Conservation (phyloP, 1,140 invertebrate genomes). For the Zaprionus taronus region DNA sequence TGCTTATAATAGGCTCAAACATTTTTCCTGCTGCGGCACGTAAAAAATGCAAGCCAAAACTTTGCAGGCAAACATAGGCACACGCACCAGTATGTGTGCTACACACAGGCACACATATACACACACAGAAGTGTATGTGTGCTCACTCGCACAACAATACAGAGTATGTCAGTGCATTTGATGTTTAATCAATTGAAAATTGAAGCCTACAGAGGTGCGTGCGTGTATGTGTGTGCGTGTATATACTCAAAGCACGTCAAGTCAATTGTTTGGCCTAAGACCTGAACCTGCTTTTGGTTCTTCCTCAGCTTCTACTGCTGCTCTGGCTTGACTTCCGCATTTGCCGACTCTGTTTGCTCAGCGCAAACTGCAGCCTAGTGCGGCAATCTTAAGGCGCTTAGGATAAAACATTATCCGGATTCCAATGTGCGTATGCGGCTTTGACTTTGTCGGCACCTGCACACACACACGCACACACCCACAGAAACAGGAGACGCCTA, state of each 20-base stretch:
- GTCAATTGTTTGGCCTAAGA: conserved; percentile 59
- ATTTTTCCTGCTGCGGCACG: conserved; percentile 73
- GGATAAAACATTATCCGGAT: conserved; percentile 81
- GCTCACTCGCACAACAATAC: conserved; percentile 39
- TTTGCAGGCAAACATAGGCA: conserved; percentile 18
- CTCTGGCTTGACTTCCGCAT: conserved; percentile 62
- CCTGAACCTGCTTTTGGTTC: neutral
- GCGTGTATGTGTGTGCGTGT: conserved; percentile 27
- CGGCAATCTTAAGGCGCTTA: conserved; percentile 64
- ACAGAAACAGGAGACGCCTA: neutral
- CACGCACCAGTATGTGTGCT: conserved; percentile 5
- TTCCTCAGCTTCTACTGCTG: neutral
- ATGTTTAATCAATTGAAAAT: conserved; percentile 82
- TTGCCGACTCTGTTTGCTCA: conserved; percentile 65
- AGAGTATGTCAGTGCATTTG: conserved; percentile 48
- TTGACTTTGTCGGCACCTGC: conserved; percentile 49
- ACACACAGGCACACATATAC: neutral
- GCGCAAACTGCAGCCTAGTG: conserved; percentile 59
- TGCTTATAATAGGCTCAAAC: conserved; percentile 71
- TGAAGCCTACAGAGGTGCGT: neutral
- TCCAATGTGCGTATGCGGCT: conserved; percentile 79
- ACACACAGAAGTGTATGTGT: conserved; percentile 12
- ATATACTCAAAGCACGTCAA: conserved; percentile 13
- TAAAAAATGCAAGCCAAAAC: conserved; percentile 70
- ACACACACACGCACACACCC: neutral